Evolutionary conservation across 1,140 invertebrate genomes (phyloP).

Genomic region (Hypsibius dujardini): DNA sequence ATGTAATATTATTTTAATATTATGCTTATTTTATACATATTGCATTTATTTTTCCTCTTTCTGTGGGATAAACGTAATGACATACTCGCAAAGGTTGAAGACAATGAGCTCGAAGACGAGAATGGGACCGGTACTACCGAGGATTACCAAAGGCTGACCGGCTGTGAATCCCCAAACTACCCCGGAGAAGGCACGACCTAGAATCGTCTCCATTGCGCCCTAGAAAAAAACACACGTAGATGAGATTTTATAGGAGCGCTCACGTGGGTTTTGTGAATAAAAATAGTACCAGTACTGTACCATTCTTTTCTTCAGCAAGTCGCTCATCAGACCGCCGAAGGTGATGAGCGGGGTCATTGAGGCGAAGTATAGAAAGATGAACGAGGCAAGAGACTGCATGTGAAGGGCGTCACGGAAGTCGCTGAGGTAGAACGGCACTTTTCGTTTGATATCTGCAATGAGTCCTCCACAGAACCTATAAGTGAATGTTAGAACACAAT

Average conservation of each 20-base stretch:
- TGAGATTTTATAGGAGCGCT: slow-evolving; percentile 12
- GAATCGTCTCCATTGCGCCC: slow-evolving; percentile 34
- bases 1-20: too few relatives aligned
- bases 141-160: slow-evolving; percentile 36
- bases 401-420: slow-evolving; percentile 34
- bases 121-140: slow-evolving; percentile 36
- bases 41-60: too few relatives aligned
- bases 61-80: background rate
- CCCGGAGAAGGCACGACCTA: slow-evolving; percentile 33
- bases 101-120: slow-evolving; percentile 35
- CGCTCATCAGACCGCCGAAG: slow-evolving; percentile 35
- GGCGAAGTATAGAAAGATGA: slow-evolving; percentile 36
- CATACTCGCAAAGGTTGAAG: slow-evolving; percentile 31
- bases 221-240: slow-evolving; percentile 17
- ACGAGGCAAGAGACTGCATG: slow-evolving; percentile 33
- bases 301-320: slow-evolving; percentile 30
- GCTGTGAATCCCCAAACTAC: slow-evolving; percentile 33
- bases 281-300: slow-evolving; percentile 20
- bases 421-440: slow-evolving; percentile 29
- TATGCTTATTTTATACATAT: too few relatives aligned
- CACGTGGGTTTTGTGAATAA: background rate
- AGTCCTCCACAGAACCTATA: slow-evolving; percentile 31
- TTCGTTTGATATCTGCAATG: slow-evolving; percentile 31
- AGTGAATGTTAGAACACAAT: background rate
- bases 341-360: slow-evolving; percentile 36